Evolutionary conservation across 2,888 invertebrate species (phyloP).

Genomic region (Idaea aversata): DNA sequence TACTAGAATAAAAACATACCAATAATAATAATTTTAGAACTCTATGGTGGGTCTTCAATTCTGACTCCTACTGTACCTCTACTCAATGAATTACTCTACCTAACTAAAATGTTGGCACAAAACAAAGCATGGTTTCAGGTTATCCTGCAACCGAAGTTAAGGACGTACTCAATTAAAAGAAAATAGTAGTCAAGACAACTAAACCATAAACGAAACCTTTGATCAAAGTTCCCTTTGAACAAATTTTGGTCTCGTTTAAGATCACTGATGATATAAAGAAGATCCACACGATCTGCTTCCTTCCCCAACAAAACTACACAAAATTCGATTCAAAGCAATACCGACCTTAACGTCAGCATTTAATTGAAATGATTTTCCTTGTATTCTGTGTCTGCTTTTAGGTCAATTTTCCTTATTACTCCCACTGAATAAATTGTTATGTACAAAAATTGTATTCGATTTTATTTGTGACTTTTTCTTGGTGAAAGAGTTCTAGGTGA

Average conservation of each 20-base stretch:
- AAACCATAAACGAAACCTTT: not conserved
- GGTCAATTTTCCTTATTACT: conserved; percentile 1
- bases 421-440: not conserved
- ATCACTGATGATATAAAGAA: not conserved
- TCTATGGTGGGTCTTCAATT: too few species aligned
- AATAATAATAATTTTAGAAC: too few species aligned
- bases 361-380: conserved; percentile 1
- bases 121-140: not conserved
- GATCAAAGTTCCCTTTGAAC: not conserved
- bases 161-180: not conserved
- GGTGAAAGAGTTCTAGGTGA: not conserved
- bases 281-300: not conserved
- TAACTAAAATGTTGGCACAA: not conserved
- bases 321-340: not conserved
- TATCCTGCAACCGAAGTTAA: not conserved
- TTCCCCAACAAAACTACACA: not conserved
- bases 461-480: not conserved
- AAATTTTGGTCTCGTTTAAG: not conserved
- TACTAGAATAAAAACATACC: too few species aligned
- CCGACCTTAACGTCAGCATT: not conserved
- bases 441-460: not conserved
- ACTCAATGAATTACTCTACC: too few species aligned
- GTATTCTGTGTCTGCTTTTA: not conserved
- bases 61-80: too few species aligned
- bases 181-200: not conserved